Conservation (phyloP, 2,888 invertebrate genomes). For the Bhutanitis thaidina region DNA sequence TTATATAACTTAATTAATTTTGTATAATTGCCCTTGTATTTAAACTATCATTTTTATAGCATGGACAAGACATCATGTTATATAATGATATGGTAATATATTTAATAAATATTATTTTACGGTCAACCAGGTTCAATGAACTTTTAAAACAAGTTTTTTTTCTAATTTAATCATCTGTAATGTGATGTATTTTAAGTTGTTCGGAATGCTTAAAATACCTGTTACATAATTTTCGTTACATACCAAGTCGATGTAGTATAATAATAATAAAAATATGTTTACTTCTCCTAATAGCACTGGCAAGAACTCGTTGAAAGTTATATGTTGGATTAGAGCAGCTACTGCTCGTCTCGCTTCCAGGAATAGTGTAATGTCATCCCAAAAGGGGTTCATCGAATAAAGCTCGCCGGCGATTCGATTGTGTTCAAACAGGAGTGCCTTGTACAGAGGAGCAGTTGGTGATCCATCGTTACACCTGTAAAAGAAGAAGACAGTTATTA, state of each 20-base stretch:
- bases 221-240: too few relatives aligned
- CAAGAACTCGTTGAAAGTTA: slow-evolving; percentile 90
- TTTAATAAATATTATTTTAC: background rate
- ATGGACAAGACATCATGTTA: slow-evolving; percentile 1
- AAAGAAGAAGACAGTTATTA: background rate
- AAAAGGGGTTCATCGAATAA: slow-evolving; percentile 85
- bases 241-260: background rate
- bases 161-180: too few relatives aligned
- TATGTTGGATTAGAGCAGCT: slow-evolving; percentile 89
- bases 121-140: background rate
- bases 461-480: slow-evolving; percentile 81
- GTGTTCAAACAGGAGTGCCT: slow-evolving; percentile 86
- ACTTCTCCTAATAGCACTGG: slow-evolving; percentile 88
- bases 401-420: slow-evolving; percentile 87
- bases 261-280: slow-evolving; percentile 30
- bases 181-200: too few relatives aligned
- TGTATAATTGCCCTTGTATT: slow-evolving; percentile 4
- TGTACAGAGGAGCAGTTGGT: slow-evolving; percentile 86
- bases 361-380: slow-evolving; percentile 89
- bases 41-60: background rate
- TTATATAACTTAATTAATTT: too few relatives aligned
- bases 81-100: slow-evolving; percentile 15
- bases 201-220: too few relatives aligned
- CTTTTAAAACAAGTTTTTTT: slow-evolving; percentile 1
- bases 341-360: slow-evolving; percentile 87